These are phyloP conservation scores for Sphaerodactylus townsendi DNA, from an alignment of 2,113 vertebrate genomes.

Conservation along the genomic window DNA sequence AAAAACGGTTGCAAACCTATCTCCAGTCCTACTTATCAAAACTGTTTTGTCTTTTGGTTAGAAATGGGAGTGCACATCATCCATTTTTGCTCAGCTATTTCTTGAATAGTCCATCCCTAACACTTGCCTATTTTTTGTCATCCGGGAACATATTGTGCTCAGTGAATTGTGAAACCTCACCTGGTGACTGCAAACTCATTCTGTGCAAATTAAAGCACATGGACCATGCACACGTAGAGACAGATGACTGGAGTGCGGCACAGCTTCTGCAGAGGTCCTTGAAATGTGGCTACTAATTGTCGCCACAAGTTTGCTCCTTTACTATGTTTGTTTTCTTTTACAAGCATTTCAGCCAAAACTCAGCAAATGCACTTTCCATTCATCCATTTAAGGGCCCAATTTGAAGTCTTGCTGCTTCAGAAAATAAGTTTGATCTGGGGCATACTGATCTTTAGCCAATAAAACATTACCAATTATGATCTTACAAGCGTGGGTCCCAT, in stretches of 20 bases:
- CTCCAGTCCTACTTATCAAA: background rate
- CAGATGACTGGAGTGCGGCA: background rate
- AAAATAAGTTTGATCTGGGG: background rate
- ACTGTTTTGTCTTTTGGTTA: background rate
- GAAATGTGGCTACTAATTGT: conserved; percentile 20
- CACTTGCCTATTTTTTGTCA: conserved; percentile 14
- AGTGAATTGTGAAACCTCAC: conserved; percentile 45
- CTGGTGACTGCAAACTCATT: conserved; percentile 37
- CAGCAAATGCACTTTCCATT: background rate
- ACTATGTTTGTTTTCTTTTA: conserved; percentile 28
- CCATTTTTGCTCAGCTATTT: conserved; percentile 35
- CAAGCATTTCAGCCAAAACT: conserved; percentile 11
- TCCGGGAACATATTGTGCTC: conserved; percentile 35
- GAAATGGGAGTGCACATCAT: conserved; percentile 3
- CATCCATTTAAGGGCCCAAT: background rate
- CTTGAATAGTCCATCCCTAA: conserved; percentile 7
- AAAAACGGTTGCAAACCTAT: background rate
- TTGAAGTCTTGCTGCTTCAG: background rate
- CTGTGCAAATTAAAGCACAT: conserved; percentile 53
- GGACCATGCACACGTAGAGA: background rate
- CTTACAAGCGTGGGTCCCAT: background rate
- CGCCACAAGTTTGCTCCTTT: conserved; percentile 16
- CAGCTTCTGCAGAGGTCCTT: conserved; percentile 11
- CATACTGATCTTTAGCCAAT: background rate
- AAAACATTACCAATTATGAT: background rate